These are phyloP conservation scores for Sakesphorus luctuosus DNA, from an alignment of 2,113 vertebrate species.

Conservation along the genomic window DNA sequence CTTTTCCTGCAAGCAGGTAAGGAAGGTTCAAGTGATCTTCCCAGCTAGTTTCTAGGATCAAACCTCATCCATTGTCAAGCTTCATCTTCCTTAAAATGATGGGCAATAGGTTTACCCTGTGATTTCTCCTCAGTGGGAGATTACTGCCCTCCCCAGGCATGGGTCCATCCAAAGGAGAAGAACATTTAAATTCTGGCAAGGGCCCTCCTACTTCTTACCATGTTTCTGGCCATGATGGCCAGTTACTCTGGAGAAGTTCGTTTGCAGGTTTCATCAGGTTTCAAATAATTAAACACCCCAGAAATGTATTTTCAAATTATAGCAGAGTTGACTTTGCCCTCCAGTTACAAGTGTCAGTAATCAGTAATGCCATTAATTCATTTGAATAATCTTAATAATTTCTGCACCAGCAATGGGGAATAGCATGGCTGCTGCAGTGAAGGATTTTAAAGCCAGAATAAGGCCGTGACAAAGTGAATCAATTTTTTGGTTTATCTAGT, in stretches of 20 bases:
- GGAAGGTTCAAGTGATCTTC: background rate
- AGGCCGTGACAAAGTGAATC: background rate
- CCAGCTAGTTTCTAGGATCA: background rate
- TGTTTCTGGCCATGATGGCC: background rate
- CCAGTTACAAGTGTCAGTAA: background rate
- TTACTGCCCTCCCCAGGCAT: background rate
- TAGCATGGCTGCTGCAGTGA: background rate
- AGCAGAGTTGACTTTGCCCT: background rate
- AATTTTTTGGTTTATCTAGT: background rate
- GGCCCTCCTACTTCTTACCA: background rate
- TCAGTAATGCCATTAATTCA: slow-evolving; percentile 11
- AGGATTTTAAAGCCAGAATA: slow-evolving; percentile 3
- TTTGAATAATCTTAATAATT: slow-evolving; percentile 9
- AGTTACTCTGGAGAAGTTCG: background rate
- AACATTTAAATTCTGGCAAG: background rate
- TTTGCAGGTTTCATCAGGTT: background rate
- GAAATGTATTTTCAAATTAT: slow-evolving; percentile 4
- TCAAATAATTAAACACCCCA: slow-evolving; percentile 4
- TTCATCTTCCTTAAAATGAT: background rate
- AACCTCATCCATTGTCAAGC: background rate
- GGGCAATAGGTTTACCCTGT: background rate
- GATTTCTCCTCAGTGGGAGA: background rate
- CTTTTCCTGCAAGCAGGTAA: background rate
- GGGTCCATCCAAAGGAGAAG: background rate
- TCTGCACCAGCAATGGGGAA: background rate